Conservation (phyloP, 2,113 vertebrate species). For the Hippocampus guttulatus region DNA sequence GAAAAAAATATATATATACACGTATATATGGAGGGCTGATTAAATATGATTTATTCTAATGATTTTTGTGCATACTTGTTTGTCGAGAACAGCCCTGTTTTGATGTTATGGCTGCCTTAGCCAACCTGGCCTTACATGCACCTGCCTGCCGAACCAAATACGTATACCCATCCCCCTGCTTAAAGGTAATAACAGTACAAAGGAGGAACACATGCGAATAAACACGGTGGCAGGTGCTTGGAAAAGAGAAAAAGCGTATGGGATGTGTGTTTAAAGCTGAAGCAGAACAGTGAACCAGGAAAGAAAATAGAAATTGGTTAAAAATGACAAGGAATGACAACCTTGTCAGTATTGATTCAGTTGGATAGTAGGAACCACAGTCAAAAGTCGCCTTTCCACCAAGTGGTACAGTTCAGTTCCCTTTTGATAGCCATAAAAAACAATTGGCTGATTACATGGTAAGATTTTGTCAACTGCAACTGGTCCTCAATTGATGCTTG, state of each 20-base stretch:
- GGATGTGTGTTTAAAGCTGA: slow-evolving; percentile 23
- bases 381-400: background rate
- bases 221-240: slow-evolving; percentile 32
- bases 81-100: slow-evolving; percentile 68
- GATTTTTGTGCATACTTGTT: slow-evolving; percentile 30
- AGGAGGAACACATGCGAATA: slow-evolving; percentile 41
- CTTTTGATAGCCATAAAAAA: background rate
- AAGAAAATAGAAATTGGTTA: slow-evolving; percentile 22
- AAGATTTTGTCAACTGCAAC: too few species aligned
- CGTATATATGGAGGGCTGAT: slow-evolving; percentile 50
- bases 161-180: slow-evolving; percentile 33
- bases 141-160: slow-evolving; percentile 35
- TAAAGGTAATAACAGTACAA: slow-evolving; percentile 36
- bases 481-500: too few species aligned
- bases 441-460: background rate
- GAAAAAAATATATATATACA: slow-evolving; percentile 13
- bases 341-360: background rate
- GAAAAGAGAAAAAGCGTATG: background rate
- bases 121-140: slow-evolving; percentile 52
- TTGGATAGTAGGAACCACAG: background rate
- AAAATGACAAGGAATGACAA: slow-evolving; percentile 26
- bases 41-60: slow-evolving; percentile 18
- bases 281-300: slow-evolving; percentile 44
- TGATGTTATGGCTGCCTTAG: slow-evolving; percentile 68
- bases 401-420: background rate